Conservation (phyloP, 2,797 vertebrate genomes). For the Alfaro cultratus region DNA sequence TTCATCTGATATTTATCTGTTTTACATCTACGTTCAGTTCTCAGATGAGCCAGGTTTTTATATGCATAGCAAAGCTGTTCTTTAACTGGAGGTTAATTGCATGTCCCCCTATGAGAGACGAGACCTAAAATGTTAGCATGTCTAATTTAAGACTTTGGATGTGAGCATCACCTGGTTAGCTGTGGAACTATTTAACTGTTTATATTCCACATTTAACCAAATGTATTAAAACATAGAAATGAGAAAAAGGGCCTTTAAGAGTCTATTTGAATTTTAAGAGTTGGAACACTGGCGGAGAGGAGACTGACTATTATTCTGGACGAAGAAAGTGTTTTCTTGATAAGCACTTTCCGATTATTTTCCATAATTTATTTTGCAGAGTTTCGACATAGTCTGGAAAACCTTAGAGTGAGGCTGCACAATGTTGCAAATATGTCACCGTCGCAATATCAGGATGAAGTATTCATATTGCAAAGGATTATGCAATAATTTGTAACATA, state of each 20-base stretch:
- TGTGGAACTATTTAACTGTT: not conserved
- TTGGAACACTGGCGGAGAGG: not conserved
- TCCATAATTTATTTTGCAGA: not conserved
- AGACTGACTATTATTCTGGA: not conserved
- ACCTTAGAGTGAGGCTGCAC: not conserved
- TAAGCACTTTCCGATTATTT: not conserved
- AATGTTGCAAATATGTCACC: not conserved
- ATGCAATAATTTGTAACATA: not conserved
- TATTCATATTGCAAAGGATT: not conserved
- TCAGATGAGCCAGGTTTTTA: conserved; percentile 18
- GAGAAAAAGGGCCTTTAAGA: not conserved
- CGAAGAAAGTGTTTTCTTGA: not conserved
- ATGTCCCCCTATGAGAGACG: not conserved
- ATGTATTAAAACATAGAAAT: not conserved
- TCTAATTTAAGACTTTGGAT: conserved; percentile 12
- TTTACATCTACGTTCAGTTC: not conserved
- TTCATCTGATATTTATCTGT: not conserved
- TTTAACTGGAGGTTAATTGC: conserved; percentile 29
- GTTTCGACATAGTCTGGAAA: not conserved
- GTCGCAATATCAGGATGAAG: not conserved
- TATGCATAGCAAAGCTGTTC: conserved; percentile 7
- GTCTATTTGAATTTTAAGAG: not conserved
- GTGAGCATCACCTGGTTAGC: not conserved
- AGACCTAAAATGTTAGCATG: conserved; percentile 14
- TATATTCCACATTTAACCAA: not conserved